These are phyloP conservation scores for Calliscelio sp. DNA, from an alignment of 2,888 invertebrate genomes.

Conservation along the genomic window DNA sequence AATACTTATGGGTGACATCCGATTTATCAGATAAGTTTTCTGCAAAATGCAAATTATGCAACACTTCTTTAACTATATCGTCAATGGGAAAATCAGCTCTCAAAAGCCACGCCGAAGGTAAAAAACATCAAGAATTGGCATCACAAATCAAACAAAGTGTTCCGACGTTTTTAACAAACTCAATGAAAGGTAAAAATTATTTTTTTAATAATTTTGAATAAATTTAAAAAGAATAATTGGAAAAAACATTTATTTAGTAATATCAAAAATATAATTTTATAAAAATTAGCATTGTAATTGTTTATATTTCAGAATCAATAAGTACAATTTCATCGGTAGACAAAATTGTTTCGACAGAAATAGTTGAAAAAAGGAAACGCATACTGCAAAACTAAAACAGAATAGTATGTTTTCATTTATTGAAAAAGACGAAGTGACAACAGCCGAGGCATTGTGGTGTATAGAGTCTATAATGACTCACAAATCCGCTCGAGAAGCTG, in stretches of 20 bases:
- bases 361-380: constrained; percentile 2
- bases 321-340: neutral
- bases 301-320: constrained; percentile 4
- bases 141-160: neutral
- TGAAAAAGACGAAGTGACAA: constrained; percentile 8
- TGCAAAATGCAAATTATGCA: constrained; percentile 4
- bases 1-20: constrained; percentile 16
- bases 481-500: neutral
- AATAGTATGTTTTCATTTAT: constrained; percentile 15
- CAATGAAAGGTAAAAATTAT: neutral
- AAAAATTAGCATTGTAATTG: neutral
- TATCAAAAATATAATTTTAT: too few relatives aligned
- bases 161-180: constrained; percentile 2
- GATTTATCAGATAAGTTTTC: neutral
- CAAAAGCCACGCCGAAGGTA: constrained; percentile 3
- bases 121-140: neutral
- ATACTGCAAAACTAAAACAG: neutral
- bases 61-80: neutral
- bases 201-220: neutral
- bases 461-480: neutral
- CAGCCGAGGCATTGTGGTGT: constrained; percentile 7
- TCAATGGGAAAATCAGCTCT: constrained; percentile 24
- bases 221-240: neutral
- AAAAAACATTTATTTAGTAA: too few relatives aligned
- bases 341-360: neutral